Conservation (phyloP, 2,888 invertebrate genomes). For the Xanthostigma xanthostigma region DNA sequence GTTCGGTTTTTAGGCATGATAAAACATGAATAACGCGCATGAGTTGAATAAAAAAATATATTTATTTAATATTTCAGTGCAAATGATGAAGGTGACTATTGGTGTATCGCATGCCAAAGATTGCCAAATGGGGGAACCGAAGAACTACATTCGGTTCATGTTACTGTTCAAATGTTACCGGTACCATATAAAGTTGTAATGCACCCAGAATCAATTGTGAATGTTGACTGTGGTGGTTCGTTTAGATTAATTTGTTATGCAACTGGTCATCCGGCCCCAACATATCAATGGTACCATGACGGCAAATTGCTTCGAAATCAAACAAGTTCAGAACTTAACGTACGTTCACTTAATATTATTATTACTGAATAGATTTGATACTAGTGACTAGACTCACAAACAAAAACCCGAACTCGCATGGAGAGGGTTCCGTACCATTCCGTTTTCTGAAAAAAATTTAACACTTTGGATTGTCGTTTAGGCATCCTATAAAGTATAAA, state of each 20-base stretch:
- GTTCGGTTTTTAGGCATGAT: too few species aligned
- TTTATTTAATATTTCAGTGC: conserved; percentile 6
- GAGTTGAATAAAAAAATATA: too few species aligned
- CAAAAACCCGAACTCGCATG: too few species aligned
- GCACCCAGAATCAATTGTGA: conserved; percentile 9
- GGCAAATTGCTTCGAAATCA: conserved; percentile 10
- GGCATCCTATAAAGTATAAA: too few species aligned
- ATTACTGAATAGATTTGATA: not conserved
- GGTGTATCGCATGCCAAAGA: conserved; percentile 14
- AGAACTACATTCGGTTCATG: conserved; percentile 10
- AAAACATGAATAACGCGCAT: too few species aligned
- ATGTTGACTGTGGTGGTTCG: conserved; percentile 8
- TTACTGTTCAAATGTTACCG: conserved; percentile 10
- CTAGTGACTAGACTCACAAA: not conserved
- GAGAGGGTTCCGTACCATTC: too few species aligned
- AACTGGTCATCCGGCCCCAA: conserved; percentile 12
- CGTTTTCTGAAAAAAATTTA: too few species aligned
- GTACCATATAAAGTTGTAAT: conserved; percentile 11
- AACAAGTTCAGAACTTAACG: conserved; percentile 2
- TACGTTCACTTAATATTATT: not conserved
- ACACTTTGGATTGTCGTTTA: too few species aligned
- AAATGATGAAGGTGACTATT: conserved; percentile 15
- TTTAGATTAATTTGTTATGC: conserved; percentile 10
- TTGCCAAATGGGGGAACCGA: conserved; percentile 3
- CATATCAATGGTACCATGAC: conserved; percentile 14